Conservation (phyloP, 2,888 invertebrate species). For the Rotaria magnacalcarata region DNA sequence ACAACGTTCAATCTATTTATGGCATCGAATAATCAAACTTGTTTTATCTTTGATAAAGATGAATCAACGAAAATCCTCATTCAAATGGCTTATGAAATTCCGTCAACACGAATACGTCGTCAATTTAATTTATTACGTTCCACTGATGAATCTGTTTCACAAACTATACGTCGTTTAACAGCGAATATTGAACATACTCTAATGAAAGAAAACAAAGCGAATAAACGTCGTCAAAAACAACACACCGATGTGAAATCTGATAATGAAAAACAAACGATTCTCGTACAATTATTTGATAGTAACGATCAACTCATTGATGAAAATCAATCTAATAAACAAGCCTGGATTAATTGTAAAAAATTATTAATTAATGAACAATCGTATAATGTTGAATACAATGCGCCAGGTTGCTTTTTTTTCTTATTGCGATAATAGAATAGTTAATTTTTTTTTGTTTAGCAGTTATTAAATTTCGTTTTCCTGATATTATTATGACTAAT, state of each 20-base stretch:
- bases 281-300: not conserved
- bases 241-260: not conserved
- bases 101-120: not conserved
- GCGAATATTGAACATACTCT: not conserved
- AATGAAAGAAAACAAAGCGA: not conserved
- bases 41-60: conserved; percentile 17
- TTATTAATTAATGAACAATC: not conserved
- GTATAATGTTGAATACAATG: not conserved
- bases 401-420: not conserved
- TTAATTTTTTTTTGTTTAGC: not conserved
- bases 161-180: not conserved
- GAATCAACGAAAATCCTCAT: not conserved
- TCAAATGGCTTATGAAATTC: not conserved
- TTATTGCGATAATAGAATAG: no score
- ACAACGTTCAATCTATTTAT: not conserved
- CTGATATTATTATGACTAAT: not conserved
- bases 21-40: not conserved
- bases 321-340: not conserved
- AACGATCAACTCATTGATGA: not conserved
- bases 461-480: not conserved
- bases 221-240: not conserved
- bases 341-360: not conserved
- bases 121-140: conserved; percentile 7
- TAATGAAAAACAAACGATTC: not conserved
- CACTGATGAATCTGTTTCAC: not conserved